Conservation (phyloP, 2,797 vertebrate species). For the Poecile montanus region DNA sequence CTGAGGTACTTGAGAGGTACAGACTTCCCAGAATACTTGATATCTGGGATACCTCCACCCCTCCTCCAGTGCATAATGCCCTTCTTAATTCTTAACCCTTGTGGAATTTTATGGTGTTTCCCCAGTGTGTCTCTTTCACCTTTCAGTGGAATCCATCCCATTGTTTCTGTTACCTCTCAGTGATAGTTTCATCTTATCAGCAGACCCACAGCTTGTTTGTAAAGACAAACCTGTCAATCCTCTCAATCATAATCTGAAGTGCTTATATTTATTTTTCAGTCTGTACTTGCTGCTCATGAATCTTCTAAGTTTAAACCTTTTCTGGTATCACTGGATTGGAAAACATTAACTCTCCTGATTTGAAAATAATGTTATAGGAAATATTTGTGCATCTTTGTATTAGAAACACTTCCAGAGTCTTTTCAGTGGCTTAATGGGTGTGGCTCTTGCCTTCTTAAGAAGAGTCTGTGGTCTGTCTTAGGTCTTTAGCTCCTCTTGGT, state of each 20-base stretch:
- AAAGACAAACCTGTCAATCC: too few species aligned
- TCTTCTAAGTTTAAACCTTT: neutral
- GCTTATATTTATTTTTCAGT: neutral
- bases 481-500: neutral
- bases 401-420: neutral
- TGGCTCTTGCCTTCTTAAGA: neutral
- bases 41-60: too few species aligned
- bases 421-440: neutral
- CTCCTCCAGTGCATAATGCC: too few species aligned
- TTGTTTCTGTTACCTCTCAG: too few species aligned
- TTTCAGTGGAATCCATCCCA: too few species aligned
- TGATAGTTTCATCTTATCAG: too few species aligned
- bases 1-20: too few species aligned
- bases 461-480: neutral
- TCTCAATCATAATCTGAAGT: neutral
- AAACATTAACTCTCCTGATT: neutral
- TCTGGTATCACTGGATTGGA: neutral
- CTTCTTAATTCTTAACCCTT: too few species aligned
- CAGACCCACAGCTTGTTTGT: too few species aligned
- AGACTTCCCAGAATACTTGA: too few species aligned
- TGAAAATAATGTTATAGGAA: neutral
- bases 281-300: neutral
- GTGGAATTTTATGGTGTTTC: too few species aligned
- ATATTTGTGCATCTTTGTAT: neutral
- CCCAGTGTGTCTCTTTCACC: too few species aligned